Base-by-base conservation (phyloP, 2,797 vertebrate genomes). In the Halcyon badia region DNA sequence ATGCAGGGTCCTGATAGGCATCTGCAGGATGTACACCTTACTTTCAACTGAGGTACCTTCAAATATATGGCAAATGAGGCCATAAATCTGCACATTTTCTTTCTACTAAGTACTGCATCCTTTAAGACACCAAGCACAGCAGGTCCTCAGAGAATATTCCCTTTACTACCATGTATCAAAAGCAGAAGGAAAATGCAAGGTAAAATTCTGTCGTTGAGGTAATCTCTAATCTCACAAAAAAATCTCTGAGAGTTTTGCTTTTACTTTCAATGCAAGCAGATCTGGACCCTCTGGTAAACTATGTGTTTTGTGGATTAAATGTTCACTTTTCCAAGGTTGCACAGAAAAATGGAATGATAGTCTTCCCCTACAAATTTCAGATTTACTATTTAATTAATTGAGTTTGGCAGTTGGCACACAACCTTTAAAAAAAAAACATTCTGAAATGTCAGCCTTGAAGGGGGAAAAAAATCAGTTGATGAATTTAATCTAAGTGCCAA, bases 381-480 rank as follows among this genome's bases (percentile, higher is more conserved):
- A 88, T 83, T 95, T 96, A 76, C 56, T 42, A 68, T 97, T 96
- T 94, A 92, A 93, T 91, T 96, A 93, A 97, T 87, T 97, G 96
- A 94, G 96, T 94, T 94, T 91, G 94, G 91, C 96, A 91, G 85
- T 89, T 97, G 96, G 96, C 93, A 89, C 57, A 70, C 79, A 97
- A 96, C 90, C 93, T 96, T 97, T 9, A 24, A 83, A 84, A 91
- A 78, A 83, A 83, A 88, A 79, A 72, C 51, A 86, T n/a, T 91
- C 83, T 88, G 80, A 97, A 97, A 96, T 96, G 94, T 95, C 92
- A 97, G 77, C 88, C 87, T 97, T 96, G 72, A 95, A 95, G 87
- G 30, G n/a, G 70, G 56, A 78, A 72, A 75, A 84, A 91, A 90
- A 90, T 89, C 71, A 92, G 93, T 95, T 92, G 92, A 97, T 96